Evolutionary conservation across 2,888 invertebrate genomes (phyloP), one percentile per base, ranked within the genome.

Genomic region (Scaptomyza cyrtandrae): DNA sequence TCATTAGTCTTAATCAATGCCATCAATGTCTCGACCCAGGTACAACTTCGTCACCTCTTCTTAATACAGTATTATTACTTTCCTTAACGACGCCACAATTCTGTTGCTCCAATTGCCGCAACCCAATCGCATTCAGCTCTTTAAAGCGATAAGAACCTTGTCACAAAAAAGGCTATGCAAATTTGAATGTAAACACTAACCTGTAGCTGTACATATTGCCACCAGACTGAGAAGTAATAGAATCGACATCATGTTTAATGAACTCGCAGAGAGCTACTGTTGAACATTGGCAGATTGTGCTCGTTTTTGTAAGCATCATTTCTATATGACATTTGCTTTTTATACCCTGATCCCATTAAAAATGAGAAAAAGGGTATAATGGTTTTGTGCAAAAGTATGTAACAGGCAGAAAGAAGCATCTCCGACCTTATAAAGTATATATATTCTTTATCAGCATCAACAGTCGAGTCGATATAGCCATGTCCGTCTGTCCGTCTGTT

Each of bases 21-120:
- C 41, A 67, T 67, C 53, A 64, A n/a, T 53, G 48, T 3, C 64
- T 52, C 13, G 52, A 57, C 1, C 46, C 46, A 7, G n/a, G n/a
- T 2, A 14, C 14, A 44, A 50, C 49, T 14, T 50, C 46, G 9
- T 24, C 6, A 2, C 3, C 44, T 3, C 13, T 1, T 1, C 1
- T 5, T 6, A 19, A 24, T n/a, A 24, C 3, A 19, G 7, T 0
- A 24, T n/a, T n/a, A n/a, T n/a, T n/a, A n/a, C 4, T 1, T 6
- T n/a, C 24, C 24, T 10, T 62, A 7, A 7, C 29, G 29, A 29
- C 29, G 7, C 29, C 29, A 29, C 29, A 29, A 29, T 7, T 29
- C 29, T 29, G 5, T 29, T 29, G 29, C 29, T 29, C 46, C 46
- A 66, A 41, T 31, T 3, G 9, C 9, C 9, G 50, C 13, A 63